Conservation (phyloP, 2,888 invertebrate species). For the Tenthredo notha region DNA sequence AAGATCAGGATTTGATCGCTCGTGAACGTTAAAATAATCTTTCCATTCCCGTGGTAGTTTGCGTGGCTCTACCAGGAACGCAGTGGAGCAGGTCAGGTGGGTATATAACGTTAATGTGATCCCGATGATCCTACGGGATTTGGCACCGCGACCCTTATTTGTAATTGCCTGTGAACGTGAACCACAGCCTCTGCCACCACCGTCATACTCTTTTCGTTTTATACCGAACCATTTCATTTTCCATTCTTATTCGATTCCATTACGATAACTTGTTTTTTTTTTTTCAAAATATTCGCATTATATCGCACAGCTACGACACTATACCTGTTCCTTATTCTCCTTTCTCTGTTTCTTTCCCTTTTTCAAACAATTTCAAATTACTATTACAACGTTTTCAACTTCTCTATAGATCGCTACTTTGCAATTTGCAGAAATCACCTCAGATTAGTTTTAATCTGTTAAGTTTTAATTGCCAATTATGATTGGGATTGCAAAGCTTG, state of each 20-base stretch:
- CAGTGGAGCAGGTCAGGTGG: constrained; percentile 59
- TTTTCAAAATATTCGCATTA: background rate
- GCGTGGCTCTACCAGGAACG: constrained; percentile 44
- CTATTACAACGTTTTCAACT: background rate
- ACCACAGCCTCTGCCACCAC: constrained; percentile 31
- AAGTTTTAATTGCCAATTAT: background rate
- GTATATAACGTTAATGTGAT: constrained; percentile 60
- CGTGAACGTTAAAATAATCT: constrained; percentile 41
- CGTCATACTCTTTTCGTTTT: constrained; percentile 37
- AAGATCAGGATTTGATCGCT: background rate
- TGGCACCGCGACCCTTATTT: constrained; percentile 63
- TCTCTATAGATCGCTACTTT: background rate
- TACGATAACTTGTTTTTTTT: background rate
- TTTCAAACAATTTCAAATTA: background rate
- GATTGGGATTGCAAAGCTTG: background rate
- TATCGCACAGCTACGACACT: background rate
- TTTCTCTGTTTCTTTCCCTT: background rate
- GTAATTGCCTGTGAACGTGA: constrained; percentile 66
- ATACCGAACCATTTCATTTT: background rate
- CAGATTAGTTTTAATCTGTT: background rate
- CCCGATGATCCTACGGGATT: constrained; percentile 65
- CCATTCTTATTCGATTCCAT: constrained; percentile 16
- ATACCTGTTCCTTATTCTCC: background rate
- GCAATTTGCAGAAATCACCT: background rate
- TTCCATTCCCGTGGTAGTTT: constrained; percentile 44